Percentiles rank a stretch among this genome's conserved stretches.
Evolutionary conservation across 2,888 invertebrate genomes (phyloP).

Genomic region (Branchellion lobata): DNA sequence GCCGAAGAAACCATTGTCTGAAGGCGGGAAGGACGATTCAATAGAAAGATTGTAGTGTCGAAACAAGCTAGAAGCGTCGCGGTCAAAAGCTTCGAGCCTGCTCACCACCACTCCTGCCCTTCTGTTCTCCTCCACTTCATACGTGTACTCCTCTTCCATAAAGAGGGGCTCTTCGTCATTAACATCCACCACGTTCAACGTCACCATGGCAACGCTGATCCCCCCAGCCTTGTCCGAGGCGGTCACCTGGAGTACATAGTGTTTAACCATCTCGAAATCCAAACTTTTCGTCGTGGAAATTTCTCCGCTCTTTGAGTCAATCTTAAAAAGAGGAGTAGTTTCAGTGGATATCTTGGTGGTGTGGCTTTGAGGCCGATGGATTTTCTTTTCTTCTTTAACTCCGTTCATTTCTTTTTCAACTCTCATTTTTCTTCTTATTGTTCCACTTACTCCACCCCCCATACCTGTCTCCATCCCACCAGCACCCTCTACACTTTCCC

Average conservation of each 20-base stretch:
- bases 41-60: conserved; percentile 44
- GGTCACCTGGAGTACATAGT: conserved; percentile 41
- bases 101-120: conserved; percentile 47
- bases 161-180: conserved; percentile 51
- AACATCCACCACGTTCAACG: conserved; percentile 46
- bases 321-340: conserved; percentile 12
- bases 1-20: conserved; percentile 22
- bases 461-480: not conserved
- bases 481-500: not conserved
- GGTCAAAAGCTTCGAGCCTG: conserved; percentile 45
- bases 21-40: conserved; percentile 37
- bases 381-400: too few species aligned
- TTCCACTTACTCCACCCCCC: not conserved
- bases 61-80: conserved; percentile 44
- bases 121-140: conserved; percentile 47
- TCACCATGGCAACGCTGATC: conserved; percentile 40
- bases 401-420: too few species aligned
- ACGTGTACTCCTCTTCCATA: conserved; percentile 40
- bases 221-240: conserved; percentile 45
- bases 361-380: not conserved
- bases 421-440: too few species aligned
- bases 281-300: conserved; percentile 54
- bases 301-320: conserved; percentile 53
- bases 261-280: conserved; percentile 45
- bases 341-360: conserved; percentile 12